Conservation (phyloP, 2,888 invertebrate genomes). For the Cryptus viduatorius region DNA sequence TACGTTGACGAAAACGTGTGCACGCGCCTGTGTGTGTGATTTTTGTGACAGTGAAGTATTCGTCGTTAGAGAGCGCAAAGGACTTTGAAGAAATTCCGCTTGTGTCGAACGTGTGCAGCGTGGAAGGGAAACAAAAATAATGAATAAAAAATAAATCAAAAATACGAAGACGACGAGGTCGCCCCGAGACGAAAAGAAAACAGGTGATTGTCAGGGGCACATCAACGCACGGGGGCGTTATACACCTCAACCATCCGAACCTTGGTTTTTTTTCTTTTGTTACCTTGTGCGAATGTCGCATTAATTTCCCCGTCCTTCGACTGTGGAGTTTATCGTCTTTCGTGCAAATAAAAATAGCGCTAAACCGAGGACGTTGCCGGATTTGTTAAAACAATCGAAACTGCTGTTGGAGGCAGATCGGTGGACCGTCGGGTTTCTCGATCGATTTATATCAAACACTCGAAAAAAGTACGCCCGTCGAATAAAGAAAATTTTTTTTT, state of each 20-base stretch:
- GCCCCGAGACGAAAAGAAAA: constrained; percentile 31
- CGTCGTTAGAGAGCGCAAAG: constrained; percentile 27
- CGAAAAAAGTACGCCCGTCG: background rate
- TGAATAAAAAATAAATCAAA: background rate
- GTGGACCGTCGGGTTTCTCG: constrained; percentile 57
- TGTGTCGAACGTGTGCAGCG: constrained; percentile 51
- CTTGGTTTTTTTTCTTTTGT: constrained; percentile 11
- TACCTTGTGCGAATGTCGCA: constrained; percentile 1
- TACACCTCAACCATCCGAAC: background rate
- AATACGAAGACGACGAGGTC: constrained; percentile 28
- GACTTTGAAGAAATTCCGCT: constrained; percentile 38
- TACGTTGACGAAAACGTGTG: constrained; percentile 50
- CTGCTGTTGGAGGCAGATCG: background rate
- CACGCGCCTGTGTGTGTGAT: constrained; percentile 56
- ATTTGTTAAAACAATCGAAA: background rate
- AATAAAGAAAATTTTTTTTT: background rate
- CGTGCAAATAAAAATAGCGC: background rate
- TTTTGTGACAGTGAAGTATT: constrained; percentile 52
- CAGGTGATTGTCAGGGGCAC: constrained; percentile 73
- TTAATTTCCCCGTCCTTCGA: background rate
- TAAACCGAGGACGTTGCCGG: background rate
- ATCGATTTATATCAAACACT: background rate
- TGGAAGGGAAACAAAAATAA: background rate
- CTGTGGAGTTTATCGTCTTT: constrained; percentile 17
- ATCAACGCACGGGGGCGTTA: constrained; percentile 37